Base-by-base conservation (phyloP, 2,113 vertebrate genomes). In the Setophaga petechia region DNA sequence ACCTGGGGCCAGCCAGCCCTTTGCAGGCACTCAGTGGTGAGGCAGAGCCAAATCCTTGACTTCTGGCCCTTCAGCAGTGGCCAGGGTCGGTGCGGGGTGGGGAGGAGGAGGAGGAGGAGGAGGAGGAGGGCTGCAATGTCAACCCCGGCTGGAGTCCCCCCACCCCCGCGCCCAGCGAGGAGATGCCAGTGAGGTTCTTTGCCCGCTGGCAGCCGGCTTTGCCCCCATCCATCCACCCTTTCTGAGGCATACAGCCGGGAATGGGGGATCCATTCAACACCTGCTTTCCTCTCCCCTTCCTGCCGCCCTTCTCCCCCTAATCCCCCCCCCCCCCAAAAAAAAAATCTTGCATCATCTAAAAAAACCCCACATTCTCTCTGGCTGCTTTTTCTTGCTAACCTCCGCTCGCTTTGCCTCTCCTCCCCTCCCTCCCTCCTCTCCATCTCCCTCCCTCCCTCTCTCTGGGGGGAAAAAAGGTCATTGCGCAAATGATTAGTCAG, bases 401-500 rank as follows among this genome's bases (percentile, higher is more conserved):
- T 97, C 96, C 47, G 72, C 80, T 96, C 55, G 91, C 87, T 95
- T 96, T 71, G 97, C 97, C 91, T 91, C 76, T 97, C 97, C 94
- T 90, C 80, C 94, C 94, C 66, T 96, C 89, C 94, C 77, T 97
- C 93, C 97, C 91, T 96, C 92, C 94, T 86, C 91, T 87, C 87
- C 78, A 89, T 92, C 97, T 96, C 95, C 96, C 96, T 96, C 97
- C 96, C 97, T 97, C 97, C 89, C 97, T 98, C 98, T 97, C 98
- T 98, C 98, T 98, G 98, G 98, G 98, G 98, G 98, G 98, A 98
- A 98, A 98, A 98, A 99, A 99, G 98, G 98, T 99, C 98, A 98
- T 98, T 98, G 98, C 98, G 98, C 98, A 98, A 99, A 99, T 98
- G 98, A 99, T 99, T 99, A 99, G 98, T 98, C 98, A 98, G 98